Percentiles rank a stretch among this genome's conserved stretches.
Conservation (phyloP, 2,888 invertebrate genomes). For the Pseudococcus jackbeardsleyi region DNA sequence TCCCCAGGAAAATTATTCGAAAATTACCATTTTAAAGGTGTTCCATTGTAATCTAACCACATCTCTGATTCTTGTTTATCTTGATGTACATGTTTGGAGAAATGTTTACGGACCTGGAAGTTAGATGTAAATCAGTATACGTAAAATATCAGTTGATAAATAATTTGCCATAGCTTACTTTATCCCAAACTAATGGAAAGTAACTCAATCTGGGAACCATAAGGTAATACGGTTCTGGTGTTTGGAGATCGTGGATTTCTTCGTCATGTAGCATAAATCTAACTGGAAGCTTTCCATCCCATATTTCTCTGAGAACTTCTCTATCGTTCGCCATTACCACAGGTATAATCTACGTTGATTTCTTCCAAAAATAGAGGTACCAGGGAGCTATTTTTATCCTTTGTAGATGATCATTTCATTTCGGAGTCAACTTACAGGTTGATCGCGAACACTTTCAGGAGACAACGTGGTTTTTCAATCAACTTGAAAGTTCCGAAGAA, state of each 20-base stretch:
- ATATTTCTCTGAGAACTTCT: slow-evolving; percentile 86
- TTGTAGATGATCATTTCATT: neutral
- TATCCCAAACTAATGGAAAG: slow-evolving; percentile 94
- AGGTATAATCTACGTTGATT: neutral
- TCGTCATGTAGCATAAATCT: slow-evolving; percentile 91
- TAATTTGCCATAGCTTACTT: slow-evolving; percentile 74
- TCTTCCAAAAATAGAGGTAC: neutral
- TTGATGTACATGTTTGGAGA: slow-evolving; percentile 83
- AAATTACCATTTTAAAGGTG: slow-evolving; percentile 85
- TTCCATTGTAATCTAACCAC: slow-evolving; percentile 95
- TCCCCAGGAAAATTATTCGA: neutral
- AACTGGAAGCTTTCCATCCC: slow-evolving; percentile 90
- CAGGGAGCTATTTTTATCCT: neutral
- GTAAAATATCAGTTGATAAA: neutral
- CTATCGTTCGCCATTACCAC: slow-evolving; percentile 76
- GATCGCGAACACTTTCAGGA: neutral
- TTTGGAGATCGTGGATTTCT: slow-evolving; percentile 89
- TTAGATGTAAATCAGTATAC: neutral
- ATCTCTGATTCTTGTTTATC: slow-evolving; percentile 88
- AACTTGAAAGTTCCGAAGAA: neutral
- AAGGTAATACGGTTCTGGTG: slow-evolving; percentile 92
- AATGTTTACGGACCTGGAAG: slow-evolving; percentile 87
- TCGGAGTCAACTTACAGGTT: neutral
- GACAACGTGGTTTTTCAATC: neutral
- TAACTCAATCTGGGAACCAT: slow-evolving; percentile 95